A percentile compares a stretch with the other conserved stretches of the same genome.
Conservation (phyloP, 2,888 invertebrate species). For the Sinopyrophorus schimmeli region DNA sequence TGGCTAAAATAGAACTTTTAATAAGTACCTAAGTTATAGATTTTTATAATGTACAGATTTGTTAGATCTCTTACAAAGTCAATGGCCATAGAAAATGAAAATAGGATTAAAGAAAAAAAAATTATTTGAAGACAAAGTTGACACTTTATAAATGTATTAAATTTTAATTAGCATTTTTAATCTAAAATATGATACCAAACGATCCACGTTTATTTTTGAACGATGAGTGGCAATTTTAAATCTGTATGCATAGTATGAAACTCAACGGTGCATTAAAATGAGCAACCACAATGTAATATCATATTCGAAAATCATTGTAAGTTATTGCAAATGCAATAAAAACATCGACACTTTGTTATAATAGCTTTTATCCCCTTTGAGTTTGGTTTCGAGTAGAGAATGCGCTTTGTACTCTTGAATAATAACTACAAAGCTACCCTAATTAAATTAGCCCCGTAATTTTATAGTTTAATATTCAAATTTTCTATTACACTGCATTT, state of each 20-base stretch:
- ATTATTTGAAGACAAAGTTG: too few relatives aligned
- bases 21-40: too few relatives aligned
- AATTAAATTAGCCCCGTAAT: constrained; percentile 47
- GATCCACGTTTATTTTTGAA: too few relatives aligned
- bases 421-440: constrained; percentile 43
- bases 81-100: too few relatives aligned
- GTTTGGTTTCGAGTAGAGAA: constrained; percentile 18
- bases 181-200: too few relatives aligned
- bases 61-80: too few relatives aligned
- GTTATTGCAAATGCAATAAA: constrained; percentile 23
- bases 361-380: constrained; percentile 34
- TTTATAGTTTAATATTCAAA: constrained; percentile 44
- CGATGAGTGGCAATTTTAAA: constrained; percentile 13
- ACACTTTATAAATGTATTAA: too few relatives aligned
- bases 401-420: constrained; percentile 23
- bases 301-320: constrained; percentile 22
- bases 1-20: too few relatives aligned
- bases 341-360: constrained; percentile 26
- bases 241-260: constrained; percentile 22
- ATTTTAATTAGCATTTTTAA: too few relatives aligned
- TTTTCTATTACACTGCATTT: constrained; percentile 1
- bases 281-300: constrained; percentile 37
- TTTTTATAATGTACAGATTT: too few relatives aligned
- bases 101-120: too few relatives aligned
- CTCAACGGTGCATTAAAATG: constrained; percentile 37